Percentiles rank a stretch among this genome's conserved stretches.
Evolutionary conservation across 1,140 invertebrate species (phyloP).

Genomic region (Drosophila virilis): DNA sequence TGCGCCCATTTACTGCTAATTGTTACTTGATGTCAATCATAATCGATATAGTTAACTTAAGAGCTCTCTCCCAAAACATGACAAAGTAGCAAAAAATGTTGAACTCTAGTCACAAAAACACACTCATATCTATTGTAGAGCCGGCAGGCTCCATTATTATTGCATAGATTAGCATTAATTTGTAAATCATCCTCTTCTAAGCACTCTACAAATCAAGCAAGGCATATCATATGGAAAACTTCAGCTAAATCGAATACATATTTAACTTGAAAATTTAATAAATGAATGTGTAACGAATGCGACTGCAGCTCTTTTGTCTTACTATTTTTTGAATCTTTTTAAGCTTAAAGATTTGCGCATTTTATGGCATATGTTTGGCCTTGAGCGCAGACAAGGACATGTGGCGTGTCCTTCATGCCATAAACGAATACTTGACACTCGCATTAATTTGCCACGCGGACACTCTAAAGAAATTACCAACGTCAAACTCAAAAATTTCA

Average conservation of each 20-base stretch:
- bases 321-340: background rate
- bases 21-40: constrained; percentile 46
- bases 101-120: constrained; percentile 10
- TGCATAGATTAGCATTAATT: constrained; percentile 30
- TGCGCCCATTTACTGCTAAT: constrained; percentile 21
- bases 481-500: constrained; percentile 67
- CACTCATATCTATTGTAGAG: constrained; percentile 14
- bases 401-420: constrained; percentile 50
- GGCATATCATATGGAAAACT: constrained; percentile 68
- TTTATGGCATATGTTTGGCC: constrained; percentile 20
- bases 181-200: constrained; percentile 36
- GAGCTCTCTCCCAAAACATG: constrained; percentile 43
- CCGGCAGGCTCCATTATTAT: constrained; percentile 8
- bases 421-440: constrained; percentile 51
- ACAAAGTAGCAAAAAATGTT: constrained; percentile 28
- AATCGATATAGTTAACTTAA: constrained; percentile 36
- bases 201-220: constrained; percentile 54
- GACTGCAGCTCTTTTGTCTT: constrained; percentile 1
- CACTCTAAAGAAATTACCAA: constrained; percentile 36
- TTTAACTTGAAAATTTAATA: constrained; percentile 71
- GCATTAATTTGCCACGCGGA: constrained; percentile 62
- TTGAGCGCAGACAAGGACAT: constrained; percentile 35
- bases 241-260: constrained; percentile 65
- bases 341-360: constrained; percentile 16
- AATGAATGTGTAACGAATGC: constrained; percentile 56